phyloP scores from a whole-genome alignment of 2,113 vertebrate species.

The Zosterops hypoxanthus region DNA sequence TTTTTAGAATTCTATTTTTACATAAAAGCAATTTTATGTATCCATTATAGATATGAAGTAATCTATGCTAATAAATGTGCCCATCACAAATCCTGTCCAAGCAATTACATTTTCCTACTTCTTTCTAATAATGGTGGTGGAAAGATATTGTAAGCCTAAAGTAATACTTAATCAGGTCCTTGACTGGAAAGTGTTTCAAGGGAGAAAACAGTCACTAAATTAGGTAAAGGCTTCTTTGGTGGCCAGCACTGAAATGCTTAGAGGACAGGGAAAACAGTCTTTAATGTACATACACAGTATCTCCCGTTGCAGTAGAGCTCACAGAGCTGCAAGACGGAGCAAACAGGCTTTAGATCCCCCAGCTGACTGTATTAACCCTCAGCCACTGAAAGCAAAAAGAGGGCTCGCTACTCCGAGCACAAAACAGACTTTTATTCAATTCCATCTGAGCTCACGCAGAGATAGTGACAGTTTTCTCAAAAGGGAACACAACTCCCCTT shows the following conservation, averaged over 20 bases:
- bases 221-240: not conserved
- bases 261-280: not conserved
- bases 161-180: not conserved
- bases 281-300: not conserved
- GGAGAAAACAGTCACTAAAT: not conserved
- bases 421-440: conserved; percentile 57
- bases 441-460: conserved; percentile 47
- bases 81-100: not conserved
- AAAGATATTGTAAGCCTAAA: not conserved
- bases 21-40: not conserved
- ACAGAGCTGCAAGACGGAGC: not conserved
- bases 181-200: not conserved
- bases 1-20: not conserved
- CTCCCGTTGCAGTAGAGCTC: not conserved
- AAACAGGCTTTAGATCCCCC: conserved; percentile 1
- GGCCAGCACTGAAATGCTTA: not conserved
- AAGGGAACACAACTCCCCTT: conserved; percentile 48
- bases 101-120: not conserved
- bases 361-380: conserved; percentile 41
- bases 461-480: conserved; percentile 49
- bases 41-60: not conserved
- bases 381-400: not conserved
- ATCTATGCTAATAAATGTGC: conserved; percentile 1
- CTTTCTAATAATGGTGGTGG: not conserved
- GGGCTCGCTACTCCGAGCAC: not conserved